These are phyloP conservation scores for Leucoraja ocellata DNA, from an alignment of 2,797 vertebrate genomes.

Conservation along the genomic window DNA sequence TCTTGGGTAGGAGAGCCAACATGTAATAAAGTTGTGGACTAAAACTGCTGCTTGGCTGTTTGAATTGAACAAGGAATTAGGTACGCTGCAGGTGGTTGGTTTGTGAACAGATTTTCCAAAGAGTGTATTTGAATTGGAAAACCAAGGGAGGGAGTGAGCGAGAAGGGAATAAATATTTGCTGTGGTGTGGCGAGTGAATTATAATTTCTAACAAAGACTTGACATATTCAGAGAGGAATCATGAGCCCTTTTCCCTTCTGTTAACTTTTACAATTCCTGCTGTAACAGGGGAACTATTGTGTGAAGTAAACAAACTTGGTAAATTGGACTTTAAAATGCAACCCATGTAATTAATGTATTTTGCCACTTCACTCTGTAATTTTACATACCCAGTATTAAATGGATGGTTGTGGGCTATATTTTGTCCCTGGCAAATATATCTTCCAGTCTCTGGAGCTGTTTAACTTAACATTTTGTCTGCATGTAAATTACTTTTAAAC, in stretches of 20 bases:
- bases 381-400: too few species aligned
- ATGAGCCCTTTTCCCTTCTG: not conserved
- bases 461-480: not conserved
- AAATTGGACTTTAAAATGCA: too few species aligned
- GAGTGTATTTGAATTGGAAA: not conserved
- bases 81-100: not conserved
- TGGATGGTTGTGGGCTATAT: not conserved
- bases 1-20: not conserved
- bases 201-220: not conserved
- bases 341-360: not conserved
- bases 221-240: not conserved
- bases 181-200: not conserved
- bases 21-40: not conserved
- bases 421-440: not conserved
- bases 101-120: not conserved
- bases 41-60: not conserved
- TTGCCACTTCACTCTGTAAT: not conserved
- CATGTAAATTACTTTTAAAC: not conserved
- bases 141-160: not conserved
- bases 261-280: not conserved
- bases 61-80: too few species aligned
- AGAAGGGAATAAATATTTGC: not conserved
- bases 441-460: not conserved
- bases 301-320: not conserved
- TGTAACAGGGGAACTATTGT: not conserved